These are phyloP conservation scores for Melitaea cinxia DNA, from an alignment of 1,140 invertebrate genomes.

Conservation along the genomic window DNA sequence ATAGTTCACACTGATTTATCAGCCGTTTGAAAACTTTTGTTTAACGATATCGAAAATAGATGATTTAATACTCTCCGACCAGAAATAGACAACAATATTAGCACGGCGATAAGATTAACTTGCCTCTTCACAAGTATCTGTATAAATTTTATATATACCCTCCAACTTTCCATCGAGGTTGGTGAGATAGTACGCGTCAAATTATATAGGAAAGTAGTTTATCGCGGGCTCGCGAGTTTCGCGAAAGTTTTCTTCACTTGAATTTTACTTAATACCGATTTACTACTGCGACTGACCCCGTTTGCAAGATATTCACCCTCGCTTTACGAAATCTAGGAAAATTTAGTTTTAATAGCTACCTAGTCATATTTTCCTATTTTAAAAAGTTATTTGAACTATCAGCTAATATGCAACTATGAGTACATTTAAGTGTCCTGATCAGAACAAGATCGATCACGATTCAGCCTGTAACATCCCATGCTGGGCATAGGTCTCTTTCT, in stretches of 20 bases:
- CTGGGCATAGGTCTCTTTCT: no score
- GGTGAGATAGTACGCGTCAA: background rate
- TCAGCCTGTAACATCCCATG: no score
- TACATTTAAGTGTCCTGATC: no score
- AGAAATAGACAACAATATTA: constrained; percentile 11
- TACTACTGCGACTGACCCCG: constrained; percentile 6
- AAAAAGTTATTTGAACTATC: no score
- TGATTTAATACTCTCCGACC: background rate
- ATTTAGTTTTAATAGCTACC: no score
- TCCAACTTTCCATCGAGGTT: background rate
- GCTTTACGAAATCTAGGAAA: constrained; percentile 3
- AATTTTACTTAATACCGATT: constrained; percentile 15
- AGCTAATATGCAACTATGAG: no score
- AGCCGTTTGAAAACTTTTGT: constrained; percentile 1
- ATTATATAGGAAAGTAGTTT: constrained; percentile 11
- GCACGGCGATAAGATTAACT: background rate
- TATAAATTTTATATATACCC: no score
- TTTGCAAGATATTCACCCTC: constrained; percentile 10
- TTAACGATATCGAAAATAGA: constrained; percentile 10
- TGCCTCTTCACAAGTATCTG: no score
- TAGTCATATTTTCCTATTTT: no score
- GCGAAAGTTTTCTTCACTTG: constrained; percentile 9
- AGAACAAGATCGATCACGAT: no score
- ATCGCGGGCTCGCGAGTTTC: constrained; percentile 15
- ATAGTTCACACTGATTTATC: constrained; percentile 10